phyloP scores from a whole-genome alignment of 2,888 invertebrate species.

The Hydroisotoma schaefferi region DNA sequence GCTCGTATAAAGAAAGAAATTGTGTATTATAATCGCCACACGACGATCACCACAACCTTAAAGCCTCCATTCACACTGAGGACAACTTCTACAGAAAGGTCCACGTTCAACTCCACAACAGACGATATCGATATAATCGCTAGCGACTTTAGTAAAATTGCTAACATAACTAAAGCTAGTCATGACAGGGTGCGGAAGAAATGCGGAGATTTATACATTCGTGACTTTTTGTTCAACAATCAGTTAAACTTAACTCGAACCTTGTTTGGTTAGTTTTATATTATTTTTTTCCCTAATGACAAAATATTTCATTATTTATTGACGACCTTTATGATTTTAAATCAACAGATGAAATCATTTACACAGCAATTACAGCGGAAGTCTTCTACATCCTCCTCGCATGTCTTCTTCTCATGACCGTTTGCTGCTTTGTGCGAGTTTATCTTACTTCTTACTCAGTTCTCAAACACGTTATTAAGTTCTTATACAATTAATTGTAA shows the following conservation, averaged over 20 bases:
- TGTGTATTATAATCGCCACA: neutral
- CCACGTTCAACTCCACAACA: neutral
- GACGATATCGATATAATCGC: neutral
- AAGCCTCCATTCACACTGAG: neutral
- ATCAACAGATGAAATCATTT: neutral
- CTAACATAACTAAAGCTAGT: neutral
- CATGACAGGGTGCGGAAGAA: neutral
- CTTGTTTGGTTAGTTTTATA: neutral
- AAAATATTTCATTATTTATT: neutral
- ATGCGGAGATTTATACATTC: neutral
- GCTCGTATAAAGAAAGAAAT: neutral
- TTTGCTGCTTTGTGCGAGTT: conserved; percentile 14
- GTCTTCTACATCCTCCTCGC: neutral
- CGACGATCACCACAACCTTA: neutral
- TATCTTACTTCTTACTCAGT: neutral
- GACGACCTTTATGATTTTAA: neutral
- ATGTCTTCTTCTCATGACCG: neutral
- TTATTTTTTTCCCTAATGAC: neutral
- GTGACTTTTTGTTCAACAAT: conserved; percentile 1
- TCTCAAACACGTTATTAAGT: neutral
- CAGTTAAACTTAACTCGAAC: neutral
- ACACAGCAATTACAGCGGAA: neutral
- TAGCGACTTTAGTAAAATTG: conserved; percentile 2
- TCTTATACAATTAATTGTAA: neutral
- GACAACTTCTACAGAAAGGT: neutral